These are phyloP conservation scores for Pristiophorus japonicus DNA, from an alignment of 2,113 vertebrate species.

Conservation along the genomic window DNA sequence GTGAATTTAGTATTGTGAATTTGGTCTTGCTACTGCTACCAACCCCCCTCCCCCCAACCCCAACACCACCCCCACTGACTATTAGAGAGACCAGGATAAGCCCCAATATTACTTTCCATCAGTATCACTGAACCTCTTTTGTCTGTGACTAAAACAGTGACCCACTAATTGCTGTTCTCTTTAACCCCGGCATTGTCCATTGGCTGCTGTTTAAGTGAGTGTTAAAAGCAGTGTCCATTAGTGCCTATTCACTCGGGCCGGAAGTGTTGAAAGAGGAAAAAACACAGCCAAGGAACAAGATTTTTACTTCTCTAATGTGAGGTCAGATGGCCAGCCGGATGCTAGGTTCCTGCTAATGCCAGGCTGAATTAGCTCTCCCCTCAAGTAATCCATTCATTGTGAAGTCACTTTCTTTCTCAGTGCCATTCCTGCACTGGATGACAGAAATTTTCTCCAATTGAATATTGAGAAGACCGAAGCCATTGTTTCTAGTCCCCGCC, in stretches of 20 bases:
- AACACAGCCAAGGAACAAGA: neutral
- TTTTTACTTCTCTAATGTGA: neutral
- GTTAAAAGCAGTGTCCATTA: neutral
- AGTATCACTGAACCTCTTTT: neutral
- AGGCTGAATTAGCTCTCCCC: neutral
- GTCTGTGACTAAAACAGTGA: neutral
- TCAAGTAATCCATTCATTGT: neutral
- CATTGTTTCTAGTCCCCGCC: too few species aligned
- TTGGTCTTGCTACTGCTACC: neutral
- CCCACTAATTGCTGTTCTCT: neutral
- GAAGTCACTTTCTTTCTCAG: neutral
- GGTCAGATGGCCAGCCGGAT: neutral
- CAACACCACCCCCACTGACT: neutral
- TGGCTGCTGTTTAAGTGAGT: neutral
- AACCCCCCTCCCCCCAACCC: neutral
- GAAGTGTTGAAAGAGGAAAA: neutral
- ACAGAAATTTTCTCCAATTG: too few species aligned
- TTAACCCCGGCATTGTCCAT: neutral
- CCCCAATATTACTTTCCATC: neutral
- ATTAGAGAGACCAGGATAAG: too few species aligned
- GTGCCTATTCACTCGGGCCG: neutral
- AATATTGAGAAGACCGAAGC: too few species aligned
- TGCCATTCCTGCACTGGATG: too few species aligned
- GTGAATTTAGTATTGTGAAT: neutral
- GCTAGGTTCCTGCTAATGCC: neutral